Conservation (phyloP, 2,113 vertebrate genomes). For the Lampris megalopsis region DNA sequence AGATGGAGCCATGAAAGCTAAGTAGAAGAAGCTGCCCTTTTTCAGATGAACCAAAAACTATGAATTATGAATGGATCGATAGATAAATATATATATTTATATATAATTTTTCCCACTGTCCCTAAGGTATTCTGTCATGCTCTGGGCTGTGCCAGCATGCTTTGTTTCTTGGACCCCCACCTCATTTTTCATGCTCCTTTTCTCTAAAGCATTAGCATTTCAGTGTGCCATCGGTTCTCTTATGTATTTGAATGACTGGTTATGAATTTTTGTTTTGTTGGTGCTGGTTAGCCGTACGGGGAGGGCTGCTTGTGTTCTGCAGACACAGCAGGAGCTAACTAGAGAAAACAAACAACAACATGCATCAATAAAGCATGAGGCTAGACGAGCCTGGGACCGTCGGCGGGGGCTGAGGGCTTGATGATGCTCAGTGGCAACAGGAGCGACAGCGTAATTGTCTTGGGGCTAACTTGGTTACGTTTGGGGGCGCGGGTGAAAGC, state of each 20-base stretch:
- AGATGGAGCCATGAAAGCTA: constrained; percentile 34
- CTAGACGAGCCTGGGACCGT: constrained; percentile 46
- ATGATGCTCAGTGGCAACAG: constrained; percentile 31
- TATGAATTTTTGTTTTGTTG: constrained; percentile 27
- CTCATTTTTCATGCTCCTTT: too few relatives aligned
- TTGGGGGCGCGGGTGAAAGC: constrained; percentile 1
- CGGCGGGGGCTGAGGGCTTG: constrained; percentile 14
- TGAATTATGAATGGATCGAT: too few relatives aligned
- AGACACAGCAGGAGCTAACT: constrained; percentile 9
- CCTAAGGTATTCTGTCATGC: too few relatives aligned
- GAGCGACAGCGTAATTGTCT: constrained; percentile 27
- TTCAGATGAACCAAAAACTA: constrained; percentile 24
- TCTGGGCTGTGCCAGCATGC: too few relatives aligned
- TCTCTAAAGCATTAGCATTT: background rate
- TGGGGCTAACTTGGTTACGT: constrained; percentile 14
- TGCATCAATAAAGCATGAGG: constrained; percentile 68
- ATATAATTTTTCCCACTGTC: too few relatives aligned
- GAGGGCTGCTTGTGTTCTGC: constrained; percentile 12
- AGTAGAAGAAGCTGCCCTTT: constrained; percentile 39
- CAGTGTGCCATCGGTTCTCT: constrained; percentile 4
- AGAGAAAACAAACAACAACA: constrained; percentile 45
- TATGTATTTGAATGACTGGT: background rate
- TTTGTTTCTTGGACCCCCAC: too few relatives aligned
- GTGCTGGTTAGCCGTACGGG: constrained; percentile 13
- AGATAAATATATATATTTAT: too few relatives aligned